phyloP scores from a whole-genome alignment of 2,113 vertebrate species.

The Mungos mungo region DNA sequence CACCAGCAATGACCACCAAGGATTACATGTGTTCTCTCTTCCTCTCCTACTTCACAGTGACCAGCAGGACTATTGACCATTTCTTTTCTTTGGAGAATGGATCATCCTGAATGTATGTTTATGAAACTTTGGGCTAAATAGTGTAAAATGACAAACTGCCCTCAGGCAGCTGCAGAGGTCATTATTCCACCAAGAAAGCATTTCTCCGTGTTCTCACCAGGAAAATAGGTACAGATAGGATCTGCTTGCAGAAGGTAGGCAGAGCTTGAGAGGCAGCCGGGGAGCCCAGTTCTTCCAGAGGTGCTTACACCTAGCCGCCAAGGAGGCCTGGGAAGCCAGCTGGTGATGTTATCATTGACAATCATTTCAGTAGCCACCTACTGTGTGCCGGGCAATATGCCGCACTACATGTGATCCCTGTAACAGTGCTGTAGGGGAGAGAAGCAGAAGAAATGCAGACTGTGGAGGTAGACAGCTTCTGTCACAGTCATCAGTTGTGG shows the following conservation, averaged over 20 bases:
- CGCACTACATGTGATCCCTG: neutral
- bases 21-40: neutral
- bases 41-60: neutral
- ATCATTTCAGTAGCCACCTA: neutral
- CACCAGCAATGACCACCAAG: neutral
- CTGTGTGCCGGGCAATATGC: neutral
- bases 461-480: neutral
- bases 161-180: neutral
- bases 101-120: neutral
- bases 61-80: neutral
- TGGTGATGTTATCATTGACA: neutral
- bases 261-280: neutral
- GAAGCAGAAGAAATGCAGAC: neutral
- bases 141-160: neutral
- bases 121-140: conserved; percentile 20
- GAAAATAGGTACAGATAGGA: neutral
- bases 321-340: neutral
- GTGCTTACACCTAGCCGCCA: too few relatives aligned
- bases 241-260: neutral
- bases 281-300: neutral
- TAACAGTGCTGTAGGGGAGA: accelerated
- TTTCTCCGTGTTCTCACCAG: neutral
- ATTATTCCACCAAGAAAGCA: neutral
- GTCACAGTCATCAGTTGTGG: neutral
- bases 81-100: neutral